Base-by-base conservation (phyloP, 2,113 vertebrate genomes). In the Ptyas mucosa region DNA sequence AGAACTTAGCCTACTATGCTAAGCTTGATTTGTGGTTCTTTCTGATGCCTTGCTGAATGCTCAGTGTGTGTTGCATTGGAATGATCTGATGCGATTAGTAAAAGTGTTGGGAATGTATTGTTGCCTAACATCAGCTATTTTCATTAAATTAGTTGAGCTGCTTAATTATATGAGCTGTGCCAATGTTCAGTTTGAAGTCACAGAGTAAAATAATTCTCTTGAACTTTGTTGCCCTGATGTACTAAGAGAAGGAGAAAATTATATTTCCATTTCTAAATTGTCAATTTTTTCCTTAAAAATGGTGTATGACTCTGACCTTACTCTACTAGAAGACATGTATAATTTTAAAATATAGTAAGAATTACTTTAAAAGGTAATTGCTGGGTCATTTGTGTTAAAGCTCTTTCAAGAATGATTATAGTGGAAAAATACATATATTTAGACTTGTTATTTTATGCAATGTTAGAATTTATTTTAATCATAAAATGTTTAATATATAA, bases 381-480 rank as follows among this genome's bases (percentile, higher is more conserved):
- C 18, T 94, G 34, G 89, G 89, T 86, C 29, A 3, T 57, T 18
- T 64, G 18, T 91, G 4, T 89, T 94, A 57, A 93, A 95, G 58
- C 49, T 14, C 52, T 85, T 14, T n/a, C 1, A 87, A 29, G 5
- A 86, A 5, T 64, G 29, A 94, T 52, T 54, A 23, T 85, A 61
- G 14, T 89, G 64, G 89, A 46, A 64, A 34, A 43, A 24, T 12
- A 23, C 5, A 90, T 89, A 64, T 91, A 87, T 90, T 95, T 85
- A 29, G 91, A 46, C 43, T 90, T 91, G 58, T 89, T 88, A 0
- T n/a, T 39, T 21, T 64, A 64, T 61, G 92, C 64, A 53, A 75
- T 88, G 54, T 90, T 87, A 92, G n/a, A 91, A 20, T 94, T 94
- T 94, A 49, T 53, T 93, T 92, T 58, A 90, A 89, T 95, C 94